phyloP scores from a whole-genome alignment of 2,888 invertebrate genomes.

The Parascotia fuliginaria region DNA sequence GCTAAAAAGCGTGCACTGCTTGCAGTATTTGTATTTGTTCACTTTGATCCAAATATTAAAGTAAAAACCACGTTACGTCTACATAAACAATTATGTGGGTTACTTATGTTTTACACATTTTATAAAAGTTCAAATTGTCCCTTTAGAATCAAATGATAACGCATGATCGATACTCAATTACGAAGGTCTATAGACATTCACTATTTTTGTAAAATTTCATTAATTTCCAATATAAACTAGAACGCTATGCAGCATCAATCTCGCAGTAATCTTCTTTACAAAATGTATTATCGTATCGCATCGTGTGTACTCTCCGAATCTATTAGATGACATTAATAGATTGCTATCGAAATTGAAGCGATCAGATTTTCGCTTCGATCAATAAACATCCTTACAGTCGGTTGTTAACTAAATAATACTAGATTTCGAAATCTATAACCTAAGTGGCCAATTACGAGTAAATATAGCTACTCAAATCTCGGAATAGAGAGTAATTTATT shows the following conservation, averaged over 20 bases:
- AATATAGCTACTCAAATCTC: background rate
- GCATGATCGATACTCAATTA: too few species aligned
- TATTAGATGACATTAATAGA: constrained; percentile 28
- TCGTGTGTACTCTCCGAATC: constrained; percentile 11
- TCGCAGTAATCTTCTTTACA: constrained; percentile 3
- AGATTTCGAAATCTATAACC: constrained; percentile 13
- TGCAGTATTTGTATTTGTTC: too few species aligned
- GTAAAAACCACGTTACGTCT: too few species aligned
- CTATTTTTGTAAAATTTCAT: background rate
- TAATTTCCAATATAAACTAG: background rate
- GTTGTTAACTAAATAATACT: constrained; percentile 16
- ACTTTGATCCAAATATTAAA: too few species aligned
- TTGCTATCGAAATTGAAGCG: constrained; percentile 28
- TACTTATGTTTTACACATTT: too few species aligned
- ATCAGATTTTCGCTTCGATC: constrained; percentile 19
- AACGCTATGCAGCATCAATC: constrained; percentile 11
- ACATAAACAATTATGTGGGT: too few species aligned
- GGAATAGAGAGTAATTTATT: background rate
- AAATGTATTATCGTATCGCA: constrained; percentile 6
- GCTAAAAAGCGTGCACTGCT: too few species aligned
- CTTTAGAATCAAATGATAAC: too few species aligned
- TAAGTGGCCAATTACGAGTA: constrained; percentile 12
- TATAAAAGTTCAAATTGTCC: too few species aligned
- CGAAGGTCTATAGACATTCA: too few species aligned
- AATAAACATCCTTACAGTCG: constrained; percentile 19